Evolutionary conservation across 2,888 invertebrate genomes (phyloP), one percentile per base, ranked within the genome.

Genomic region (Xylota segnis): DNA sequence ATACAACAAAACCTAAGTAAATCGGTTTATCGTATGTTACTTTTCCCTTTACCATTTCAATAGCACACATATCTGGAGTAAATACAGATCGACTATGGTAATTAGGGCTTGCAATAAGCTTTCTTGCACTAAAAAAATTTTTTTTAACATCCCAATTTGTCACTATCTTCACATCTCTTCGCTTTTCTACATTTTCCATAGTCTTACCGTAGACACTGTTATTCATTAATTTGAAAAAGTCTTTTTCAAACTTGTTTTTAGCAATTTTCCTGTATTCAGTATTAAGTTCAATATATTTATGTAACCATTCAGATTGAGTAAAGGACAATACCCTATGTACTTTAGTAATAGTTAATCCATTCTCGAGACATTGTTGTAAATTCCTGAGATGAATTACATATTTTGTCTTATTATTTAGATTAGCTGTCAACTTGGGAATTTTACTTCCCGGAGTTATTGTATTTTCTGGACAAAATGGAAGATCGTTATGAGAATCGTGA

Each of bases 21-120:
- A 92, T 90, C 1, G 91, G 92, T 89, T 91, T 91, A 88, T 91
- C 89, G 47, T 90, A 90, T 23, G 63, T 34, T 6, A 91, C 16
- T 81, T 40, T 87, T 78, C 0, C 83, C 34, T 83, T 88, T 89
- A 88, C 87, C 78, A 91, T 76, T 72, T 92, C 89, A 27, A 92
- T 88, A 3, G 90, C 89, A 0, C 90, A 89, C 16, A 92, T 86
- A 76, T 92, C 87, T 75, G 91, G 89, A 43, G 87, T 78, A 77
- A 92, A 91, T 37, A 91, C 90, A 1, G 78, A 76, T 7, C 78
- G 37, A 66, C 87, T 89, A 58, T 90, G 87, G 79, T 90, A 91
- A 88, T 90, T 89, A 7, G 89, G 89, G 76, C 88, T 89, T n/a
- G 90, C 88, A 27, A 66, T 66, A 27, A 81, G 32, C 6, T 65